These are phyloP conservation scores for Ennomos quercinarius DNA, from an alignment of 2,888 invertebrate species.

Conservation along the genomic window DNA sequence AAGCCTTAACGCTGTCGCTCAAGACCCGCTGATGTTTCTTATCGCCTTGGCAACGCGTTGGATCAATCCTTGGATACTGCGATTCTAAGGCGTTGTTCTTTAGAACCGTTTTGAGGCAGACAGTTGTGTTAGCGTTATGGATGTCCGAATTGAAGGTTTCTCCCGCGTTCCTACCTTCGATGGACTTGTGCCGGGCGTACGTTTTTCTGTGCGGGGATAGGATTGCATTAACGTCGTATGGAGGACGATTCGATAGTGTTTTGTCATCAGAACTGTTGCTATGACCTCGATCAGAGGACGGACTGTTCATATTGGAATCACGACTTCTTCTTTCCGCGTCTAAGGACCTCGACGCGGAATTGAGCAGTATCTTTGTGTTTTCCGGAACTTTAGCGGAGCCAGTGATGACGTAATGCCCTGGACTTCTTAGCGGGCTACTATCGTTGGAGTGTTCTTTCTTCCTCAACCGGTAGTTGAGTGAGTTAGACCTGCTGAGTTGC, in stretches of 20 bases:
- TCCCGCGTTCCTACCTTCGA: constrained; percentile 75
- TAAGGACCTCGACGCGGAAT: constrained; percentile 71
- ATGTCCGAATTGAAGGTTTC: constrained; percentile 71
- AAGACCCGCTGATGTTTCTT: constrained; percentile 64
- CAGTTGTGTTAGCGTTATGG: constrained; percentile 65
- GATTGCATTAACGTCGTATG: constrained; percentile 68
- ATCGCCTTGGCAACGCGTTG: constrained; percentile 74
- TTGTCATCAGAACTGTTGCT: constrained; percentile 81
- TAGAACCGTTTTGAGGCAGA: constrained; percentile 73
- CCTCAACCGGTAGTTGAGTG: constrained; percentile 77
- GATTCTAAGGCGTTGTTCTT: constrained; percentile 76
- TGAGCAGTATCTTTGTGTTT: constrained; percentile 64
- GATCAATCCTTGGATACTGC: constrained; percentile 72
- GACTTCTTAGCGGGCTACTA: constrained; percentile 76
- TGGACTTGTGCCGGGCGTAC: constrained; percentile 83
- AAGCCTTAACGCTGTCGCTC: constrained; percentile 63
- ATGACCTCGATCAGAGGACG: constrained; percentile 66
- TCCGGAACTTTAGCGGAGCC: constrained; percentile 73
- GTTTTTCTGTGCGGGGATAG: constrained; percentile 78
- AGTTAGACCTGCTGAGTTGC: constrained; percentile 78
- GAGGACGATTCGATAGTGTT: constrained; percentile 73
- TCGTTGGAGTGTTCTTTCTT: constrained; percentile 71
- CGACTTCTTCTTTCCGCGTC: constrained; percentile 56
- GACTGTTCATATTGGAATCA: constrained; percentile 79
- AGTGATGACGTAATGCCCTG: constrained; percentile 78